A percentile compares a stretch with the other conserved stretches of the same genome.
Evolutionary conservation across 2,797 vertebrate genomes (phyloP).

Genomic region (Rhinoraja longicauda): DNA sequence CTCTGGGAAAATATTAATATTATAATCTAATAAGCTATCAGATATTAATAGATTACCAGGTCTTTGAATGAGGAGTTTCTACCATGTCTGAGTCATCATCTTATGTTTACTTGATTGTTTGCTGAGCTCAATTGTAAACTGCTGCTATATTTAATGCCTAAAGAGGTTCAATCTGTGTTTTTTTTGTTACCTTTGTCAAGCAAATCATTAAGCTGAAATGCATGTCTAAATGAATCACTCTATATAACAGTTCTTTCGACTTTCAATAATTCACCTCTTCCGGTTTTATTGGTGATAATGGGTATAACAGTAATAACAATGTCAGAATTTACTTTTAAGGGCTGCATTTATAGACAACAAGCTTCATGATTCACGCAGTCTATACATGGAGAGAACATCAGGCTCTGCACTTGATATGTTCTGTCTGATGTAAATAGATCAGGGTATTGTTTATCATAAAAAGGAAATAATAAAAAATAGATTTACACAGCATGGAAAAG

Average conservation of each 20-base stretch:
- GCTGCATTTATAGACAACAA: no score
- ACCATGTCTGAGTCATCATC: not conserved
- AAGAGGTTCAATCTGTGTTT: not conserved
- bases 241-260: not conserved
- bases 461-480: no score
- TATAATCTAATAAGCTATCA: not conserved
- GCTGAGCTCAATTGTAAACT: not conserved
- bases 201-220: not conserved
- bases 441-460: no score
- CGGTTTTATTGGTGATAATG: not conserved
- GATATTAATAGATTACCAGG: not conserved
- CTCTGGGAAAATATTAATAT: not conserved
- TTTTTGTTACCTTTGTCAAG: not conserved
- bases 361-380: no score
- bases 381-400: no score
- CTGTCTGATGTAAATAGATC: no score
- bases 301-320: not conserved
- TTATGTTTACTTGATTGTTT: not conserved
- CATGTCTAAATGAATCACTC: not conserved
- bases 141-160: not conserved
- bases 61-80: not conserved
- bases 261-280: not conserved
- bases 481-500: no score
- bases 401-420: no score
- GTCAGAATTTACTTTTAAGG: not conserved